Conservation (phyloP, 2,797 vertebrate species). For the Todus mexicanus region DNA sequence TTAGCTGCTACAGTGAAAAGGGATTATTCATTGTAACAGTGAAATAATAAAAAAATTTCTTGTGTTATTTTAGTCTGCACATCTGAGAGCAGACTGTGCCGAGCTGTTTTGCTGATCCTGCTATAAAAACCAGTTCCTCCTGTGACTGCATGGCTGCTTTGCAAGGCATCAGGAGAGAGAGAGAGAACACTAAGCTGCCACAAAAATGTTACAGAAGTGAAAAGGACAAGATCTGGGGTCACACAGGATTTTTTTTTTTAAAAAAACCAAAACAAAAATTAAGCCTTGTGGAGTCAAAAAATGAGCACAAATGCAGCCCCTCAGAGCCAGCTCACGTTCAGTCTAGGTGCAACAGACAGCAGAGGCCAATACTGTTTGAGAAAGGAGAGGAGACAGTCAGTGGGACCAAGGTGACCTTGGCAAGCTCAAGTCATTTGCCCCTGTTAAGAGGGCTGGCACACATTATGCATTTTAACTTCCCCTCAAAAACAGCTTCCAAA, state of each 20-base stretch:
- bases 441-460: neutral
- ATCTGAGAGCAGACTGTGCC: conserved; percentile 4
- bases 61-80: conserved; percentile 17
- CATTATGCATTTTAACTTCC: neutral
- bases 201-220: neutral
- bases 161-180: neutral
- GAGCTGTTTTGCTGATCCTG: conserved; percentile 43
- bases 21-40: conserved; percentile 44
- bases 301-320: neutral
- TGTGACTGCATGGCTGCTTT: neutral
- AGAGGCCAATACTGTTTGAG: neutral
- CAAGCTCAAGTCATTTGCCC: neutral
- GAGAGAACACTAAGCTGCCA: conserved; percentile 6
- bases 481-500: neutral
- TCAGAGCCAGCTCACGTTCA: neutral
- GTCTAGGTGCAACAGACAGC: neutral
- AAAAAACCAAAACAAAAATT: neutral
- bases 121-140: conserved; percentile 37
- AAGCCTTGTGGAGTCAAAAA: neutral
- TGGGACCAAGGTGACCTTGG: conserved; percentile 13
- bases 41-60: conserved; percentile 33
- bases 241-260: neutral
- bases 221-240: neutral
- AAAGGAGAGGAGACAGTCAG: neutral
- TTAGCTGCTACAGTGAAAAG: conserved; percentile 19